phyloP scores from a whole-genome alignment of 2,797 vertebrate species.

The Carduelis carduelis region DNA sequence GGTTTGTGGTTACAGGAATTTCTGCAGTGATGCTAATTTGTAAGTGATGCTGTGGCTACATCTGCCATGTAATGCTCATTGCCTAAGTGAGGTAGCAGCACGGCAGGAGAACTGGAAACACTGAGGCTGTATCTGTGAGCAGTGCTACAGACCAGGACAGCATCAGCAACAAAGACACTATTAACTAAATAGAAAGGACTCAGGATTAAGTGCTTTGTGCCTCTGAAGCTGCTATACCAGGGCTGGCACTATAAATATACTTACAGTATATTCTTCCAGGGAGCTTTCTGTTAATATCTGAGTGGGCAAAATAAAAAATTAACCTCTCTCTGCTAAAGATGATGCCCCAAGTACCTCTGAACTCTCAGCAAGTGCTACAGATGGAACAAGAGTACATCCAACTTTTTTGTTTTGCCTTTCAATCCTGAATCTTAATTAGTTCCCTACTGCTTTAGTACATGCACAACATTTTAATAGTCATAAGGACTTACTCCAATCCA shows the following conservation, averaged over 20 bases:
- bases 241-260: slow-evolving; percentile 6
- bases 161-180: slow-evolving; percentile 14
- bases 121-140: not conserved
- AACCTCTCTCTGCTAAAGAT: slow-evolving; percentile 11
- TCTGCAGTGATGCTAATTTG: slow-evolving; percentile 9
- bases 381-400: slow-evolving; percentile 72
- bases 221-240: slow-evolving; percentile 5
- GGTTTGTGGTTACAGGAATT: not conserved
- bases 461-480: slow-evolving; percentile 78
- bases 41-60: not conserved
- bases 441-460: slow-evolving; percentile 76
- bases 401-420: slow-evolving; percentile 68
- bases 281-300: slow-evolving; percentile 18
- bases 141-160: not conserved
- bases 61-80: not conserved
- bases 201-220: slow-evolving; percentile 36
- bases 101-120: not conserved
- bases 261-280: not conserved
- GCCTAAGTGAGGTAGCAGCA: slow-evolving; percentile 4
- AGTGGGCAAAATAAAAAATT: not conserved
- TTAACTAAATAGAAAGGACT: slow-evolving; percentile 31
- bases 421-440: slow-evolving; percentile 79
- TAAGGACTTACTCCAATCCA: slow-evolving; percentile 55
- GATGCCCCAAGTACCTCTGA: slow-evolving; percentile 22
- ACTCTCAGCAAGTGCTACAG: slow-evolving; percentile 64